Evolutionary conservation across 2,797 vertebrate species (phyloP).

Genomic region (Bufotes viridis): DNA sequence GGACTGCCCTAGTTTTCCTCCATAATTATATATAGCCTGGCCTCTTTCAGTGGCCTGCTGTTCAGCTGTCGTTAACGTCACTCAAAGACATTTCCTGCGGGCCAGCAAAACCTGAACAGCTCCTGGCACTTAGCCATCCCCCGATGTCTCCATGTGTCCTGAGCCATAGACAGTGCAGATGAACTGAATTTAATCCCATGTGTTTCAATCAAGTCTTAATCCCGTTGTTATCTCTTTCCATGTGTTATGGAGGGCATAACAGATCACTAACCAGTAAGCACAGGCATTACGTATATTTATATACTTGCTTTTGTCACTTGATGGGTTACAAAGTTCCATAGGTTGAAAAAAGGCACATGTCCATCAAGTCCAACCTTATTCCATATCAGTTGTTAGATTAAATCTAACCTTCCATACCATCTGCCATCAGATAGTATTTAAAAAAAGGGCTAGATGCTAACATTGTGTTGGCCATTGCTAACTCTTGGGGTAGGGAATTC

Average conservation of each 20-base stretch:
- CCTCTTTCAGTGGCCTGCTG: conserved; percentile 44
- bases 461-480: too few relatives aligned
- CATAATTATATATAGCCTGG: conserved; percentile 56
- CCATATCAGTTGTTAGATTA: too few relatives aligned
- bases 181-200: conserved; percentile 40
- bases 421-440: too few relatives aligned
- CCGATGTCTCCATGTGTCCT: conserved; percentile 38
- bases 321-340: too few relatives aligned
- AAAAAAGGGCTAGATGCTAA: too few relatives aligned
- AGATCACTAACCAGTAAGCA: conserved; percentile 9
- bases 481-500: too few relatives aligned
- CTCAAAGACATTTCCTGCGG: conserved; percentile 52
- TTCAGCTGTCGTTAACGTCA: conserved; percentile 51
- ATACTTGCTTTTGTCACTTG: background rate
- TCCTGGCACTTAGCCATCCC: conserved; percentile 39
- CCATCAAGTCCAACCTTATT: too few relatives aligned
- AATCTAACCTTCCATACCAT: too few relatives aligned
- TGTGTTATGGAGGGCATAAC: conserved; percentile 40
- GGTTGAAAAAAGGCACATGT: too few relatives aligned
- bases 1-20: conserved; percentile 53
- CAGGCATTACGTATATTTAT: conserved; percentile 9
- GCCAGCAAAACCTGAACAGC: conserved; percentile 48
- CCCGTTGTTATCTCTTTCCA: conserved; percentile 42
- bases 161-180: conserved; percentile 17
- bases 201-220: conserved; percentile 43